Evolutionary conservation across 2,888 invertebrate genomes (phyloP).

Genomic region (Drosophila quinaria): DNA sequence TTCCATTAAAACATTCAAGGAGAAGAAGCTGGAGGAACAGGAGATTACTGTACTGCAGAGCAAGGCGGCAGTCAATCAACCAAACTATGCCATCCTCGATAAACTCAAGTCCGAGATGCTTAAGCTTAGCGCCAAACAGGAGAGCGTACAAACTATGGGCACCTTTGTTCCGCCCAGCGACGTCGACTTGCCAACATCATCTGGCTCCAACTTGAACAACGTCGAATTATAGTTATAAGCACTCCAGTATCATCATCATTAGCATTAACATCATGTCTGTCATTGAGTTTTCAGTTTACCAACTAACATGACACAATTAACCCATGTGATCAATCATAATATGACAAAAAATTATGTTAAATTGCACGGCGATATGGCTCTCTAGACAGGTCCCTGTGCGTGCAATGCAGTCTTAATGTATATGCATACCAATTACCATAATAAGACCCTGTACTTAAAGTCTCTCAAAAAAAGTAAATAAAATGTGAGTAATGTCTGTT

Average conservation of each 20-base stretch:
- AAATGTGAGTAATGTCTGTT: too few relatives aligned
- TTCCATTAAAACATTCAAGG: conserved; percentile 95
- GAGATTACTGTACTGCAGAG: conserved; percentile 96
- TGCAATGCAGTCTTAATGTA: conserved; percentile 1
- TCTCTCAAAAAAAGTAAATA: background rate
- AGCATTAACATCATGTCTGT: conserved; percentile 19
- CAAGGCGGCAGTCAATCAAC: conserved; percentile 95
- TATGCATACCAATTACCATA: conserved; percentile 5
- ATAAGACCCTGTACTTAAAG: conserved; percentile 3
- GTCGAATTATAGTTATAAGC: conserved; percentile 88
- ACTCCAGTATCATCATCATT: background rate
- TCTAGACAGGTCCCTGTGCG: conserved; percentile 3
- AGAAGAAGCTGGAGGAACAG: conserved; percentile 96
- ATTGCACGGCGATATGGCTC: conserved; percentile 3
- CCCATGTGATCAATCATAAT: conserved; percentile 53
- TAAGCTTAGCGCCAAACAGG: conserved; percentile 89
- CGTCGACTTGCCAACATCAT: conserved; percentile 89
- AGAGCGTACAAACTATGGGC: conserved; percentile 88
- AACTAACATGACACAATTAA: conserved; percentile 43
- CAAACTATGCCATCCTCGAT: conserved; percentile 95
- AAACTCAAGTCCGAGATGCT: conserved; percentile 94
- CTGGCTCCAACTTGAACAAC: conserved; percentile 92
- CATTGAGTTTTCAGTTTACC: conserved; percentile 21
- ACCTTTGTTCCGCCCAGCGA: conserved; percentile 89
- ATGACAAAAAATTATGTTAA: conserved; percentile 43